Conservation (phyloP, 2,888 invertebrate genomes). For the Antitype chi region DNA sequence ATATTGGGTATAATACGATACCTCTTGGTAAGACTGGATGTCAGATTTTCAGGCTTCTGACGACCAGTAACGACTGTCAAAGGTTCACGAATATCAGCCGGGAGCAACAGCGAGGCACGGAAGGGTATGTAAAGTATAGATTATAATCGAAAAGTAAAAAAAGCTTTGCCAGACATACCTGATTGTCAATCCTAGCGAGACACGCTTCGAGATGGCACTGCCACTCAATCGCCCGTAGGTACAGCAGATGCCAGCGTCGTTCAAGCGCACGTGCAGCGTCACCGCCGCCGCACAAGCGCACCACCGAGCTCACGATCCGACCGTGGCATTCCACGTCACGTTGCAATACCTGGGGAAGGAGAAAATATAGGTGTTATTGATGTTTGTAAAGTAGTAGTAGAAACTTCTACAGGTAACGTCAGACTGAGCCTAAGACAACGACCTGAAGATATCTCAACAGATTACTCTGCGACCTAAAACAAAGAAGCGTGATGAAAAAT, state of each 20-base stretch:
- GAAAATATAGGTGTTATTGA: constrained; percentile 39
- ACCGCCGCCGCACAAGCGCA: constrained; percentile 93
- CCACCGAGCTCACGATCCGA: constrained; percentile 95
- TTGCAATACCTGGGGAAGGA: constrained; percentile 94
- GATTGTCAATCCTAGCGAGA: constrained; percentile 92
- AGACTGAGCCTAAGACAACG: background rate
- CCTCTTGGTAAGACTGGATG: too few relatives aligned
- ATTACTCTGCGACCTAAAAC: background rate
- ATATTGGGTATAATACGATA: too few relatives aligned
- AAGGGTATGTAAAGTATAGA: too few relatives aligned
- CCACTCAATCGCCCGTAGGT: constrained; percentile 97
- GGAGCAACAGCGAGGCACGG: too few relatives aligned
- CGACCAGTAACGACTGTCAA: too few relatives aligned
- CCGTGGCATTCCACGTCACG: constrained; percentile 98
- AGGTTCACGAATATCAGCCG: too few relatives aligned
- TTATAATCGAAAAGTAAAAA: background rate
- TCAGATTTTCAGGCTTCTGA: too few relatives aligned
- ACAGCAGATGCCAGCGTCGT: constrained; percentile 97
- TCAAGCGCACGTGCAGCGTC: constrained; percentile 94
- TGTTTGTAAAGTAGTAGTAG: background rate
- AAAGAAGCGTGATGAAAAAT: background rate
- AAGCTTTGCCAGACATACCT: constrained; percentile 71
- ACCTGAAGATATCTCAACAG: background rate
- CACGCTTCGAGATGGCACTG: constrained; percentile 97
- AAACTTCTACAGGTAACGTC: background rate